A percentile compares a stretch with the other conserved stretches of the same genome.
Evolutionary conservation across 2,888 invertebrate genomes (phyloP).

Genomic region (Thecocarcelia acutangulata): DNA sequence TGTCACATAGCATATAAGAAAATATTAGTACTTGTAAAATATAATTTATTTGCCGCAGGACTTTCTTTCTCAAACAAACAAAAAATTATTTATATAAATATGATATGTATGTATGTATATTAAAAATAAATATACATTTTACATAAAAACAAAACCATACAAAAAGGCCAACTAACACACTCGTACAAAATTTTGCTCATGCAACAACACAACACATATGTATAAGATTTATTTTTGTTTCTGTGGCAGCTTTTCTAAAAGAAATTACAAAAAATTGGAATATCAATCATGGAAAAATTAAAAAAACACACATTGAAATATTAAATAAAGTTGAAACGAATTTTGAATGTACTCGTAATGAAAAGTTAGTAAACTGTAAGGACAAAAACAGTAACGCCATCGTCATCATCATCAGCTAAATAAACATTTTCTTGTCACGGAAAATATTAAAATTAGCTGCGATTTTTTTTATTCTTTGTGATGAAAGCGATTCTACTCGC

Average conservation of each 20-base stretch:
- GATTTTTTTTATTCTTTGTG: conserved; percentile 70
- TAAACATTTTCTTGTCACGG: conserved; percentile 78
- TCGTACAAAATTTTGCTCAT: neutral
- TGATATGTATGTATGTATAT: conserved; percentile 48
- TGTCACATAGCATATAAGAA: conserved; percentile 52
- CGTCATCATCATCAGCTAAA: conserved; percentile 70
- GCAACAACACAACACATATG: conserved; percentile 20
- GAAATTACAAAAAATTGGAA: conserved; percentile 33
- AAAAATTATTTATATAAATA: no score
- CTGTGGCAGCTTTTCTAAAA: conserved; percentile 7
- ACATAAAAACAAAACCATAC: conserved; percentile 13
- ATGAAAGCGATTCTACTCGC: neutral
- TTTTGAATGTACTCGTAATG: conserved; percentile 11
- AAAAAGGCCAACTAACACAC: neutral
- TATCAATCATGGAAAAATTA: conserved; percentile 51
- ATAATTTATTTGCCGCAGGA: conserved; percentile 59
- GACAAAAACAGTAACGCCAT: conserved; percentile 10
- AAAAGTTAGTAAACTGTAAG: conserved; percentile 6
- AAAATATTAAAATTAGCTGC: conserved; percentile 80
- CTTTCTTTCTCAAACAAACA: conserved; percentile 48
- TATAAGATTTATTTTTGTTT: conserved; percentile 34
- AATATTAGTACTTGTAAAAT: conserved; percentile 36
- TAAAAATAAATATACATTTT: conserved; percentile 44
- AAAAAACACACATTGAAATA: conserved; percentile 64
- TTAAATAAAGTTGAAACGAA: conserved; percentile 69